Base-by-base conservation (phyloP, 1,140 invertebrate species). In the Drosophila erecta region DNA sequence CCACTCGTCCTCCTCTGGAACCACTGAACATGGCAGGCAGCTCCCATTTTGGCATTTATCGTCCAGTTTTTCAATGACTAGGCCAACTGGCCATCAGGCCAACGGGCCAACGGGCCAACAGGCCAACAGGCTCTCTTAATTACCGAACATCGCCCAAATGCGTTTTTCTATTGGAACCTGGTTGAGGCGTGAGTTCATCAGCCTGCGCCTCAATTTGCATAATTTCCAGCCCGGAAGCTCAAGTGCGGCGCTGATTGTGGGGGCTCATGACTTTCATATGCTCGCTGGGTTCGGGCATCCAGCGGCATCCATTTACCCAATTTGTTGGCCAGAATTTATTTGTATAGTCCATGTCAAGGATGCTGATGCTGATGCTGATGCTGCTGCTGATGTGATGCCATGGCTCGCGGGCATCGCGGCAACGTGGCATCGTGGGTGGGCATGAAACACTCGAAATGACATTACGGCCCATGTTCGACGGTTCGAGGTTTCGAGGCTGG, bases 321-420 rank as follows among this genome's bases (percentile, higher is more conserved):
- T 75, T 66, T 69, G 59, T 49, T 37, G 56, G 30, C 27, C 44
- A n/a, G 56, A 75, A 84, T 87, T 87, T 81, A 87, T 87, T 89
- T 79, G 69, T 65, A 69, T 61, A 70, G 59, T 55, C 44, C 56
- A 70, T 65, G 56, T 33, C 62, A 50, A 51, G 70, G 70, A 64
- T 59, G 64, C 46, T 56, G 38, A 61, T 44, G 65, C 11, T 38
- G 22, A 50, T 38, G 33, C 22, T 15, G 14, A 49, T 27, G 14
- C 14, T 22, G 20, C 1, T 44, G 65, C 10, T 38, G 22, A 59
- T 38, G 33, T 17, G n/a, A 49, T 30, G 14, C 14, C n/a, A 15
- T 30, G 44, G 47, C 4, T 30, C 27, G 27, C 27, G 27, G 27
- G 6, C 27, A 30, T 30, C 27, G 27, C 7, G 27, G 27, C 27